These are phyloP conservation scores for Lordiphosa fenestrarum DNA, from an alignment of 2,888 invertebrate species.

Conservation along the genomic window DNA sequence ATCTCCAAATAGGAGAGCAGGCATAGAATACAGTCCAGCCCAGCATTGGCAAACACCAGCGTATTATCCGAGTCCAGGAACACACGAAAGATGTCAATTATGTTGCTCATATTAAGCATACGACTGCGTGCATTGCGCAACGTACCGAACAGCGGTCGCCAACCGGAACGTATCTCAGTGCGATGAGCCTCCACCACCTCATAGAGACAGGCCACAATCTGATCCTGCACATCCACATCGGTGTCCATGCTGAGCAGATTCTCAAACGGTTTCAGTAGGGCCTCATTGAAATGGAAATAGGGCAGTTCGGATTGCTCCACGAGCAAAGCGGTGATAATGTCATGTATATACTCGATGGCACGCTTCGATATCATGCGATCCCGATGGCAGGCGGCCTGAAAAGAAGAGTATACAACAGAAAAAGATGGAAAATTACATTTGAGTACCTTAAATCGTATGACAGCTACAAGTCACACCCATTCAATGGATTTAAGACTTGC, in stretches of 20 bases:
- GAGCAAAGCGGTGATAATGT: conserved; percentile 92
- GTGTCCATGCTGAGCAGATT: conserved; percentile 95
- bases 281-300: conserved; percentile 97
- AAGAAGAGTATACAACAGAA: conserved; percentile 50
- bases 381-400: conserved; percentile 93
- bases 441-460: too few relatives aligned
- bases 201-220: conserved; percentile 96
- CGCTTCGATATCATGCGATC: conserved; percentile 93
- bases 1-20: conserved; percentile 85
- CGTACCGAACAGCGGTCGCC: conserved; percentile 97
- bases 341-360: conserved; percentile 95
- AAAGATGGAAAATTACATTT: background rate
- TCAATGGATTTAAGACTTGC: too few relatives aligned
- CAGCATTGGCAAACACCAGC: conserved; percentile 95
- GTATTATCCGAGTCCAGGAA: conserved; percentile 96
- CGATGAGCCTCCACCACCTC: conserved; percentile 97
- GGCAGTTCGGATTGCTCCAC: conserved; percentile 93
- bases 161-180: conserved; percentile 96
- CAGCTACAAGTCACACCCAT: too few relatives aligned
- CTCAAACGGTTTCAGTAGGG: conserved; percentile 96
- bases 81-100: conserved; percentile 95
- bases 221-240: conserved; percentile 91
- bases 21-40: conserved; percentile 95
- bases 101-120: conserved; percentile 83
- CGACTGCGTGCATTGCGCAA: conserved; percentile 90